Base-by-base conservation (phyloP, 2,113 vertebrate species). In the Siphamia tubifer region DNA sequence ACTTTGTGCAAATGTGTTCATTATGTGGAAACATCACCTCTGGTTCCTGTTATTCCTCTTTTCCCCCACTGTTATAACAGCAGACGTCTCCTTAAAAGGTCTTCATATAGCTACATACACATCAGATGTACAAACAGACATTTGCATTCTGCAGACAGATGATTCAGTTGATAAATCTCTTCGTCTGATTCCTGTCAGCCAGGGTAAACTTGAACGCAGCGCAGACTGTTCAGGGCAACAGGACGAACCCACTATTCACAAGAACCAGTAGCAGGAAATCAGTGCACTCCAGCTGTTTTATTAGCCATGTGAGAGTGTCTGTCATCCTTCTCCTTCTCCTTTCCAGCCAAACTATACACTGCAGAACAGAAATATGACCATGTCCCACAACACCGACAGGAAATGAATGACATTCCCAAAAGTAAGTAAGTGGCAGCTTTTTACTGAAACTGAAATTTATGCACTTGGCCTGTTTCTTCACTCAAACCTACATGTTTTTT, bases 321-420 rank as follows among this genome's bases (percentile, higher is more conserved):
- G 52, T 77, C 73, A 35, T 47, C 45, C 57, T 25, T 39, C 64
- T 54, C 12, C 52, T 27, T 51, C 35, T 48, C 28, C 24, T 56
- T 28, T 54, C 27, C 39, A 7, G 77, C 81, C 86, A 90, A 87
- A 67, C 45, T 24, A 76, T 30, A 79, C 77, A 78, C 27, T 25
- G 21, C 45, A 63, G 38, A 57, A 40, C 28, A 69, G 69, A 85
- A 75, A 78, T 48, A 60, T 43, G 34, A 77, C 16, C 47, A 17
- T 48, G 63, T 47, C 30, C 19, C 13, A 69, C 66, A 83, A 78
- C 67, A 40, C 27, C 4, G 23, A 67, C 57, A 74, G 82, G 64
- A 82, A 86, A 90, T 81, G 13, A 77, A 77, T 51, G 66, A 55
- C 63, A 71, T 78, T 82, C 71, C 74, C 44, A 68, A 64, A 57